Evolutionary conservation across 2,888 invertebrate species (phyloP), one percentile per base, ranked within the genome.

Genomic region (Xestia c-nigrum): DNA sequence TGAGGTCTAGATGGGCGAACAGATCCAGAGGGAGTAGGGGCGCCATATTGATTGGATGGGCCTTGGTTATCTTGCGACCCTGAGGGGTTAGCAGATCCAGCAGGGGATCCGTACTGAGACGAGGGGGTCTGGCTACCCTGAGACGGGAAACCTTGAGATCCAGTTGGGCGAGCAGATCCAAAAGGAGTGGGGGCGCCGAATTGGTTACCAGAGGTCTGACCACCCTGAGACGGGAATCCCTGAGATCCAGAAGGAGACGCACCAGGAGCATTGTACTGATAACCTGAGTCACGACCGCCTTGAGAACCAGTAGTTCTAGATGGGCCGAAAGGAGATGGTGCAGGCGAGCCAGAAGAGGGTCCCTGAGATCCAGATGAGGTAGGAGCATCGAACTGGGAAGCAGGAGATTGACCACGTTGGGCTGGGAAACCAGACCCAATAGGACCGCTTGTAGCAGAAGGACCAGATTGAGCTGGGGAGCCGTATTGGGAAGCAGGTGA

Each of bases 241-340:
- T 88, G 83, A 24, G 83, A 50, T 52, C 87, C 85, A 57, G 85
- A 66, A 38, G 61, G n/a, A 24, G 83, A 74, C 5, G 40, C 24
- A 24, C 55, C 31, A 59, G 85, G 87, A 65, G 78, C 67, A 50
- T 76, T 83, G 63, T 83, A 85, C 43, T 85, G 76, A 55, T 87
- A 85, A 40, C 87, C 71, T n/a, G 82, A 69, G 40, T 78, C 74
- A 21, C 57, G 59, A 21, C 71, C 40, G 14, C 67, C 68, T 57
- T 83, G 80, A 43, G 76, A 24, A 12, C 75, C 57, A 57, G 78
- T 46, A 24, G 72, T n/a, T 0, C 46, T 69, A 50, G 74, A 70
- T 65, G 74, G 12, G 1, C 74, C 61, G 14, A 80, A 73, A n/a
- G 85, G 5, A 38, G 77, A 72, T 4, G 73, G 46, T 1, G 71